Evolutionary conservation across 2,888 invertebrate genomes (phyloP), one percentile per base, ranked within the genome.

Genomic region (Hemicrepidius hirtus): DNA sequence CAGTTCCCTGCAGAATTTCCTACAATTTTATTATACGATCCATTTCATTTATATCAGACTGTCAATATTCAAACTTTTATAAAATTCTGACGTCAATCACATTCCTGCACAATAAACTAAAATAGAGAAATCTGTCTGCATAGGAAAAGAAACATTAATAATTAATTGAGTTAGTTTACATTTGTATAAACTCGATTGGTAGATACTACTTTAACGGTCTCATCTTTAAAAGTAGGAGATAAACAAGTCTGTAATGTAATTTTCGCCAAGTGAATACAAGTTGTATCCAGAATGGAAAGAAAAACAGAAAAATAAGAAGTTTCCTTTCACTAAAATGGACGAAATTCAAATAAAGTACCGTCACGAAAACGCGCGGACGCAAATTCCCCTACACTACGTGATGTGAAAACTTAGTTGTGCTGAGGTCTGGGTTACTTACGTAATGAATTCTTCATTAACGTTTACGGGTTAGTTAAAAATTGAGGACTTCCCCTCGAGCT

Each of bases 401-500:
- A 57, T 24, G 44, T 35, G 67, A 67, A 67, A 60, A 57, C 35
- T 44, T 28, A 66, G 57, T 44, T 46, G 46, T 49, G 41, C 59
- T 20, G 50, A 66, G 50, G 59, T 60, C 65, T 32, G 63, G 64
- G 57, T 66, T 59, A 40, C 21, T 59, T 46, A 24, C 24, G 66
- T 66, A 71, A 71, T 71, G 66, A 71, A 71, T 71, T 66, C 66
- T 71, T 67, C 66, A 71, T 66, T 71, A 66, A 44, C 66, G 66
- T 59, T 71, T 71, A 67, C 59, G 53, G 46, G 60, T 55, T 71
- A 13, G 41, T 71, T 50, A 67, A 71, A 71, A 66, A 71, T 71
- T 71, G 32, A 68, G 35, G 35, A 13, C 16, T 57, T 59, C 24
- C 57, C 57, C 53, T n/a, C 7, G 18, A 28, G 57, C 28, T 65